Evolutionary conservation across 53 echinoderm and acorn worm genomes (phyloP).

Genomic region (Henricia sp.): DNA sequence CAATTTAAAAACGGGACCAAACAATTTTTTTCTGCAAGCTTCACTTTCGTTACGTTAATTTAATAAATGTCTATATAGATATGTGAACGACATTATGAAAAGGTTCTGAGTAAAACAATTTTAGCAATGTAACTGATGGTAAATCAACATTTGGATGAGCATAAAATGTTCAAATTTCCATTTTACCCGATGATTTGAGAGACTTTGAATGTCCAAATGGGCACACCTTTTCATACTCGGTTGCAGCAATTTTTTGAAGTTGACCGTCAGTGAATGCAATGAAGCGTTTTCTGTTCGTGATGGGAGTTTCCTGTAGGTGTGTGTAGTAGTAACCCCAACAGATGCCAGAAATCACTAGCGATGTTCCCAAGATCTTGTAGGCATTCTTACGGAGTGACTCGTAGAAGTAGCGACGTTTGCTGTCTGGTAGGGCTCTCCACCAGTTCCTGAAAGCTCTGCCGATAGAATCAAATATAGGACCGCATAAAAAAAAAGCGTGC

Average conservation of each 20-base stretch:
- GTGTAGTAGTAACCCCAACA: constrained; percentile 70
- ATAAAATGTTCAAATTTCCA: background rate
- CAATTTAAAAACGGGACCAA: too few species aligned
- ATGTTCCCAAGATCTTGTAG: constrained; percentile 67
- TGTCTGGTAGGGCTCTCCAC: constrained; percentile 77
- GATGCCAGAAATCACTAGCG: constrained; percentile 50
- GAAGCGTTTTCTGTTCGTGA: constrained; percentile 84
- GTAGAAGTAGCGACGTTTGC: constrained; percentile 63
- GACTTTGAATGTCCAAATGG: too few species aligned
- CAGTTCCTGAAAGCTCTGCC: constrained; percentile 87
- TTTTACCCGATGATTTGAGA: background rate
- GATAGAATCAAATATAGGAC: too few species aligned
- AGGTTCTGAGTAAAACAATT: background rate
- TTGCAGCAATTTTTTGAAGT: constrained; percentile 75
- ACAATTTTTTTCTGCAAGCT: too few species aligned
- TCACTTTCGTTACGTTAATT: too few species aligned
- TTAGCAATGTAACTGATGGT: background rate
- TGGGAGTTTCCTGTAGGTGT: constrained; percentile 80
- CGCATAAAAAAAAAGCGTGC: too few species aligned
- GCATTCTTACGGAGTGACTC: constrained; percentile 66
- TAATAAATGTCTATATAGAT: too few species aligned
- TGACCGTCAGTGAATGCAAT: constrained; percentile 84
- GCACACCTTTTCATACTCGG: constrained; percentile 83
- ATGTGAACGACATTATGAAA: background rate
- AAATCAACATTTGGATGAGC: background rate